phyloP scores from a whole-genome alignment of 2,113 vertebrate genomes.

The Apaloderma vittatum region DNA sequence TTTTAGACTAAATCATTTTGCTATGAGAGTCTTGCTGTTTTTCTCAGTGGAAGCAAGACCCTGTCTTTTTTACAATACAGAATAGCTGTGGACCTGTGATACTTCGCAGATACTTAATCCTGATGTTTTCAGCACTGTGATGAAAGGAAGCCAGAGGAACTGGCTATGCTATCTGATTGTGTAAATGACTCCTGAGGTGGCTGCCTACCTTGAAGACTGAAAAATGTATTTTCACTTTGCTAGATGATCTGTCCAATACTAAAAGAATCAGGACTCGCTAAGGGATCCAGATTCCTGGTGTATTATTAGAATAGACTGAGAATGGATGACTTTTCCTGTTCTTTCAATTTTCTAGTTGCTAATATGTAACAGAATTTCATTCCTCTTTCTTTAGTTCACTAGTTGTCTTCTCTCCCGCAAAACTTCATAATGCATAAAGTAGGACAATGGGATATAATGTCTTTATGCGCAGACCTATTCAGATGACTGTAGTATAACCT shows the following conservation, averaged over 20 bases:
- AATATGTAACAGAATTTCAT: not conserved
- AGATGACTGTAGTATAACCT: conserved; percentile 9
- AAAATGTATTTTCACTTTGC: conserved; percentile 80
- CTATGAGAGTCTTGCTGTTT: not conserved
- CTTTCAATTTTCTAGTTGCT: not conserved
- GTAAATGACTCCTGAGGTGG: not conserved
- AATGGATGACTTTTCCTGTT: not conserved
- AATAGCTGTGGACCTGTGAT: not conserved
- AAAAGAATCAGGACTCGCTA: conserved; percentile 75
- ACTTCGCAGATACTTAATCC: conserved; percentile 21
- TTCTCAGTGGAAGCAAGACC: not conserved
- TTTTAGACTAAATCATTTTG: not conserved
- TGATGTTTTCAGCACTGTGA: conserved; percentile 75
- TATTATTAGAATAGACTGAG: not conserved
- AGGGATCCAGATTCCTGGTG: conserved; percentile 53
- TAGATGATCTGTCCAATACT: conserved; percentile 72
- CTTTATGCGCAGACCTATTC: not conserved
- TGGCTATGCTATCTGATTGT: conserved; percentile 60
- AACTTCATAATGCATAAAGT: not conserved
- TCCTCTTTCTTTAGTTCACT: not conserved
- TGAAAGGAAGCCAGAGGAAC: conserved; percentile 82
- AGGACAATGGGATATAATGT: not conserved
- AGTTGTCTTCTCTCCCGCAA: not conserved
- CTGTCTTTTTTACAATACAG: not conserved
- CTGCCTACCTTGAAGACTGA: conserved; percentile 60